These are phyloP conservation scores for Tipula helvola DNA, from an alignment of 2,888 invertebrate genomes.

Conservation along the genomic window DNA sequence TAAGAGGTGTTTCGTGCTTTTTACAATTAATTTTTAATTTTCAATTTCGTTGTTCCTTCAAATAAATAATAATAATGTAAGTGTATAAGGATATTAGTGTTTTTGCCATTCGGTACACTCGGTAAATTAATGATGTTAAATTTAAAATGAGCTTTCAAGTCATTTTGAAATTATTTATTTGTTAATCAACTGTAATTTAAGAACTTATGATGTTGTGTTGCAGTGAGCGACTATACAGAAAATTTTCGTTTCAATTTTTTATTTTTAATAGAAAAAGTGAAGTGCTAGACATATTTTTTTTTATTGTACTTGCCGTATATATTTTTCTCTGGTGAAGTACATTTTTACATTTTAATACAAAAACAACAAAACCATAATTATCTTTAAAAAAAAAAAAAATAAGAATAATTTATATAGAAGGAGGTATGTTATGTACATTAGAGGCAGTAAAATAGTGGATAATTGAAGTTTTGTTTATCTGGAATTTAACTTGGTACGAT, in stretches of 20 bases:
- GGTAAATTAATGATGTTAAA: neutral
- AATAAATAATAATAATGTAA: neutral
- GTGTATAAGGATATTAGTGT: neutral
- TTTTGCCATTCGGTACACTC: neutral
- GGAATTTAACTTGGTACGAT: neutral
- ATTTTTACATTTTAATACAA: neutral
- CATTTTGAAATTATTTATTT: neutral
- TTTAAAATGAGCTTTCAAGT: neutral
- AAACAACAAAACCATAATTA: neutral
- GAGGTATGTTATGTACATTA: neutral
- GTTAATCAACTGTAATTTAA: neutral
- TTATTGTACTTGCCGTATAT: neutral
- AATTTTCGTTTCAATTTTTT: neutral
- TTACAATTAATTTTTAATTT: conserved; percentile 4
- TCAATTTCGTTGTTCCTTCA: neutral
- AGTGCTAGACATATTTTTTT: neutral
- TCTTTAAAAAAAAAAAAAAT: neutral
- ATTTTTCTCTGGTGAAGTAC: neutral
- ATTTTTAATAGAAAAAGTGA: neutral
- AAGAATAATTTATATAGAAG: neutral
- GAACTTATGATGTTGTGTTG: neutral
- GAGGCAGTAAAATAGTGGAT: neutral
- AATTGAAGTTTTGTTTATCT: neutral
- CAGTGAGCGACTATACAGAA: neutral
- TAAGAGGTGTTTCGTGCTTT: neutral